Evolutionary conservation across 2,113 vertebrate genomes (phyloP), one percentile per base, ranked within the genome.

Genomic region (Anolis sagrei): DNA sequence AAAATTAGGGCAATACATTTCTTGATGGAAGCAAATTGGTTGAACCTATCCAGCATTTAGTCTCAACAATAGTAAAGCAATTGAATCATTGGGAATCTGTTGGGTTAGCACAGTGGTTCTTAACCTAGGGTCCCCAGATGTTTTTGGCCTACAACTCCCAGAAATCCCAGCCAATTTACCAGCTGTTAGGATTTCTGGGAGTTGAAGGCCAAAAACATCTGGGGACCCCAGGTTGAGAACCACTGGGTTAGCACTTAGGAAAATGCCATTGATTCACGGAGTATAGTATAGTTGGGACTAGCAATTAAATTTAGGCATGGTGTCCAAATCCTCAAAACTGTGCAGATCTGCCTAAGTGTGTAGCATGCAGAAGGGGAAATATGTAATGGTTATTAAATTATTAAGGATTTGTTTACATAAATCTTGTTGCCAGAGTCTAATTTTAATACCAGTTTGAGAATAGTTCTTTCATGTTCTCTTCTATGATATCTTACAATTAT

Each of bases 401-500:
- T 34, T 49, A 23, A 9, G 21, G 27, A 27, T 49, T 68, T 77
- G 21, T 32, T 9, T 51, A 25, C n/a, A 11, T 76, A 83, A 44
- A 48, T 2, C 7, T 58, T 74, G 32, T 34, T 77, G 74, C 7
- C n/a, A 36, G 6, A 77, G 2, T 29, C 44, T 2, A 51, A 25
- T 49, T 5, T 21, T 69, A 49, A 2, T 54, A 11, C 21, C 32
- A 23, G 29, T 79, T 48, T 79, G n/a, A 34, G 39, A 16, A 80
- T 48, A 48, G n/a, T 27, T 19, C 27, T 87, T 62, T 48, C 5
- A 6, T 79, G 13, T 19, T 51, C 25, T 64, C 5, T 25, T 78
- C 7, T 49, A 27, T 54, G 36, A 18, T 21, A 44, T 7, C 74
- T 36, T 54, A 69, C 25, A 27, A 61, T 1, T 75, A 92, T 92